Evolutionary conservation across 1,140 invertebrate genomes (phyloP), one percentile per base, ranked within the genome.

Genomic region (Cyrtorhinus lividipennis): DNA sequence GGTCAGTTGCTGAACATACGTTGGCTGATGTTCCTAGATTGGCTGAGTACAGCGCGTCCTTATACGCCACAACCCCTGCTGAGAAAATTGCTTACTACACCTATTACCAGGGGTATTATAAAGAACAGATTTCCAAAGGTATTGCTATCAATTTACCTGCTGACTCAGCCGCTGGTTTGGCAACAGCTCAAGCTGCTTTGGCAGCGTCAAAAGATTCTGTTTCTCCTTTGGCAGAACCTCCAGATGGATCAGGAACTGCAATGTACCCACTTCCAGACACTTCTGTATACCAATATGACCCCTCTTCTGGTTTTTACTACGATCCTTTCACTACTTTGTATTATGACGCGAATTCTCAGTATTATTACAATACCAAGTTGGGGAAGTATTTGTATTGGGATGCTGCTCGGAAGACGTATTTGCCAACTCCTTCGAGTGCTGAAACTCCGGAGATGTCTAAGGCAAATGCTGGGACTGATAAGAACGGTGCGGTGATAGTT

Each of bases 371-470:
- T 75, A 84, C 87, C 67, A 82, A 88, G 65, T 89, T 85, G 1
- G 85, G 86, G 66, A 85, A 92, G 71, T 99, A 95, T 74, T 80
- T 98, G 68, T 98, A 97, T 71, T 99, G 95, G 94, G 92, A 96
- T 77, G 78, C 81, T 1, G 80, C 84, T 22, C 84, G 84, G 48
- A 81, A 83, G 64, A 89, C 88, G 0, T 96, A 95, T 72, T 75
- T 90, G 44, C 79, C 86, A 56, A 90, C 88, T 0, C 78, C 81
- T 1, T 77, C 80, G 26, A 73, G 69, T 10, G 74, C 56, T 24
- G 59, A 70, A 23, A 68, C 69, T 24, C 71, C 67, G 24, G 64
- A 66, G 56, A 53, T 53, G 48, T 53, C 48, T 5, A 8, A 53
- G 5, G 48, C 48, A 5, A 44, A 44, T n/a, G 38, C 38, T n/a